phyloP scores from a whole-genome alignment of 2,888 invertebrate genomes.

The Gymnoscelis rufifasciata region DNA sequence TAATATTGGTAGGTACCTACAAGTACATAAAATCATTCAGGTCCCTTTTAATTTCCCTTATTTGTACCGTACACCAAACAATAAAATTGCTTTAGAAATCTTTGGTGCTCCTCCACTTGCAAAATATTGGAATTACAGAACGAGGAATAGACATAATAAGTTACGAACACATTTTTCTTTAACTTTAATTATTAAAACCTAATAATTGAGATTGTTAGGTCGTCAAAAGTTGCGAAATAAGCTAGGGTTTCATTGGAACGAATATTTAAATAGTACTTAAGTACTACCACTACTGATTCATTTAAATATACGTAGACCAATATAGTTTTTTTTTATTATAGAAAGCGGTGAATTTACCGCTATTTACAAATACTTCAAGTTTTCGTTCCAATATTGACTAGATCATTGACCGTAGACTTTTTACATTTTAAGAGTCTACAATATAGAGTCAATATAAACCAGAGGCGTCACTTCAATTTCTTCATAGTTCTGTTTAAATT shows the following conservation, averaged over 20 bases:
- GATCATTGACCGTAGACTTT: constrained; percentile 56
- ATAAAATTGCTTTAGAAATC: constrained; percentile 68
- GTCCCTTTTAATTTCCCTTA: constrained; percentile 77
- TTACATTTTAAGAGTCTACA: constrained; percentile 19
- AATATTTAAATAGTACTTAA: constrained; percentile 21
- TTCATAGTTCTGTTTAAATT: constrained; percentile 69
- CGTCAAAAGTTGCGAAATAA: constrained; percentile 74
- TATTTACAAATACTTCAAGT: constrained; percentile 17
- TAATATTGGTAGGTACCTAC: constrained; percentile 73
- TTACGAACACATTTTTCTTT: constrained; percentile 73
- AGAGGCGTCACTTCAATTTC: constrained; percentile 55
- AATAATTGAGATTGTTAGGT: constrained; percentile 72
- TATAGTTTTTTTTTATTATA: background rate
- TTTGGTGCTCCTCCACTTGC: constrained; percentile 77
- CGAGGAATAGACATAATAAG: constrained; percentile 58
- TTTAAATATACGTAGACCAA: constrained; percentile 6
- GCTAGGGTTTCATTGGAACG: constrained; percentile 60
- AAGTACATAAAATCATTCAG: constrained; percentile 74
- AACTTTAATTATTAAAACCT: constrained; percentile 62
- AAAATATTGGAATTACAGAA: constrained; percentile 66
- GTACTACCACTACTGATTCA: constrained; percentile 12
- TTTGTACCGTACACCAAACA: constrained; percentile 69
- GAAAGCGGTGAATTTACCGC: too few species aligned
- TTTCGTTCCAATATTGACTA: constrained; percentile 74
- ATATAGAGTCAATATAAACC: constrained; percentile 50